phyloP scores from a whole-genome alignment of 2,113 vertebrate species.

The Emydura subglobosa region DNA sequence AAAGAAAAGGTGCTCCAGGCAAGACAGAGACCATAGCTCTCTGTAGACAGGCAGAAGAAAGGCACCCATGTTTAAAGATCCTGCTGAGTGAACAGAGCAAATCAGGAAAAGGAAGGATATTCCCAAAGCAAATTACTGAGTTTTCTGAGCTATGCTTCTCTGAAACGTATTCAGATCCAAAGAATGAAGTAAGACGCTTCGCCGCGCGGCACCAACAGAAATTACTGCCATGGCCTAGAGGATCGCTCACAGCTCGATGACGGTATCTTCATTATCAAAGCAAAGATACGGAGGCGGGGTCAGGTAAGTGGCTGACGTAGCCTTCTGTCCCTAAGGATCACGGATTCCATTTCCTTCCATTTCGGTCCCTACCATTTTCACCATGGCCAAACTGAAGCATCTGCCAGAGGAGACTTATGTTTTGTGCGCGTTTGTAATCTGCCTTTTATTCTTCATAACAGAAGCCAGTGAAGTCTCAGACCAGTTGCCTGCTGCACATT shows the following conservation, averaged over 20 bases:
- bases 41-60: not conserved
- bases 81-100: not conserved
- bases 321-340: too few species aligned
- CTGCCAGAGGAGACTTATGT: not conserved
- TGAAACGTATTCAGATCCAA: not conserved
- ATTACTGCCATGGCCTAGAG: not conserved
- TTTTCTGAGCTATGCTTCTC: not conserved
- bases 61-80: not conserved
- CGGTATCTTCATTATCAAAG: not conserved
- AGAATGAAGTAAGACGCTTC: not conserved
- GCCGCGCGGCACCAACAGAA: not conserved
- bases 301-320: too few species aligned
- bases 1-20: not conserved
- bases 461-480: not conserved
- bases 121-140: not conserved
- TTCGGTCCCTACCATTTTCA: too few species aligned
- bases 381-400: too few species aligned
- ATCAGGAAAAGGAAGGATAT: not conserved
- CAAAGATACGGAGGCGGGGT: not conserved
- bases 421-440: not conserved
- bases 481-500: not conserved
- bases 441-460: not conserved
- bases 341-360: too few species aligned
- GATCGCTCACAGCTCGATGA: not conserved
- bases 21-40: not conserved